A percentile compares a stretch with the other conserved stretches of the same genome.
These are phyloP conservation scores for Cephus pygmeus DNA, from an alignment of 2,888 invertebrate species.

Conservation along the genomic window DNA sequence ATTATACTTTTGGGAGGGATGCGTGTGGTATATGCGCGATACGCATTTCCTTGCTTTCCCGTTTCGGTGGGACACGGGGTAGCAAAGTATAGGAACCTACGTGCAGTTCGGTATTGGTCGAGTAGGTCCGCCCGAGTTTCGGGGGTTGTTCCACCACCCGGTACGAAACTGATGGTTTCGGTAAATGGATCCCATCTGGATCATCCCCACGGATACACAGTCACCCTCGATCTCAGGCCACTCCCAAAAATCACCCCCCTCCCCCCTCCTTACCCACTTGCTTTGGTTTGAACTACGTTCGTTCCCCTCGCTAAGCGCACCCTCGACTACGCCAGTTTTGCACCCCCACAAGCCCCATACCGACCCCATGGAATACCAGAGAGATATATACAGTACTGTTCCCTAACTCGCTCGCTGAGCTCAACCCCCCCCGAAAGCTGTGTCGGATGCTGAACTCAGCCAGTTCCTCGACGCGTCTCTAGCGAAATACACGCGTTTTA, in stretches of 20 bases:
- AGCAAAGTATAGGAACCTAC: background rate
- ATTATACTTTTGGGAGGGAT: background rate
- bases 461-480: conserved; percentile 50
- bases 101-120: too few relatives aligned
- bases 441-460: conserved; percentile 40
- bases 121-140: background rate
- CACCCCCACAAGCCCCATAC: conserved; percentile 33
- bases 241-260: background rate
- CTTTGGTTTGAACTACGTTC: conserved; percentile 22
- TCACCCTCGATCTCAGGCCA: background rate
- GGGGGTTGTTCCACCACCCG: background rate
- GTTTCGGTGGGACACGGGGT: background rate
- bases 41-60: background rate
- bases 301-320: conserved; percentile 35
- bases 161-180: background rate
- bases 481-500: conserved; percentile 43
- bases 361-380: conserved; percentile 36
- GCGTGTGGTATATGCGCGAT: background rate
- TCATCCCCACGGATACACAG: background rate
- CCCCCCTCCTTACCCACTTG: background rate
- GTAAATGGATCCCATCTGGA: background rate
- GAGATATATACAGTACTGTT: conserved; percentile 32
- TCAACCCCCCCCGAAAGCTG: conserved; percentile 40
- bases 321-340: conserved; percentile 43
- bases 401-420: conserved; percentile 38